Base-by-base conservation (phyloP, 2,888 invertebrate species). In the Willowsia nigromaculata region DNA sequence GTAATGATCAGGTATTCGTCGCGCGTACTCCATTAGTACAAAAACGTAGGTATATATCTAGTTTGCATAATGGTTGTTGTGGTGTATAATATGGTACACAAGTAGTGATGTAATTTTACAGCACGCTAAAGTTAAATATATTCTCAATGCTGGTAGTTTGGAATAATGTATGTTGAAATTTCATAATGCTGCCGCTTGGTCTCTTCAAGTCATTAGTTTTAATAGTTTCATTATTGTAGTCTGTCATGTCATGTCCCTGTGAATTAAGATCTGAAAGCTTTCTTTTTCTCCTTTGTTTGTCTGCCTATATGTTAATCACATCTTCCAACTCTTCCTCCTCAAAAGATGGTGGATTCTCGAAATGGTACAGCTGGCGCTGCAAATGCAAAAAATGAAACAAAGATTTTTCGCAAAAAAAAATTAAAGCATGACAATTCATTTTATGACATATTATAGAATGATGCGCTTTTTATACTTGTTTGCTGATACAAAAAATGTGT, bases 271-370 rank as follows among this genome's bases (percentile, higher is more conserved):
- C 3, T 27, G 11, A 13, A 30, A 27, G 30, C 30, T n/a, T 65
- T 71, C 71, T 40, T 43, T 11, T 18, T 71, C 43, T 11, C 33
- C 15, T 53, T 80, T 53, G 78, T 43, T 56, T 25, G 15, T 22
- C 4, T 56, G 0, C 37, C 40, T 68, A 78, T n/a, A 88, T 59
- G 53, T 40, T 47, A 15, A 80, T 33, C 33, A 89, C 78, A 18
- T 65, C 15, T 22, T 86, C 85, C 53, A 81, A 78, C 62, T 90
- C 85, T 37, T 84, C 88, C 11, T 87, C 83, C 43, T 86, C 86
- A 25, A 88, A 88, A 9, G 43, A 47, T 47, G 88, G 88, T 5
- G 90, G 90, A 81, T 90, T 90, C 27, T 88, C 87, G 50, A 90
- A 90, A 71, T 85, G 88, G n/a, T 43, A 74, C 0, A 81, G 30